Evolutionary conservation across 64 coral and sea anemone species (phyloP), one percentile per base, ranked within the genome.

Genomic region (Trachythela sp.): DNA sequence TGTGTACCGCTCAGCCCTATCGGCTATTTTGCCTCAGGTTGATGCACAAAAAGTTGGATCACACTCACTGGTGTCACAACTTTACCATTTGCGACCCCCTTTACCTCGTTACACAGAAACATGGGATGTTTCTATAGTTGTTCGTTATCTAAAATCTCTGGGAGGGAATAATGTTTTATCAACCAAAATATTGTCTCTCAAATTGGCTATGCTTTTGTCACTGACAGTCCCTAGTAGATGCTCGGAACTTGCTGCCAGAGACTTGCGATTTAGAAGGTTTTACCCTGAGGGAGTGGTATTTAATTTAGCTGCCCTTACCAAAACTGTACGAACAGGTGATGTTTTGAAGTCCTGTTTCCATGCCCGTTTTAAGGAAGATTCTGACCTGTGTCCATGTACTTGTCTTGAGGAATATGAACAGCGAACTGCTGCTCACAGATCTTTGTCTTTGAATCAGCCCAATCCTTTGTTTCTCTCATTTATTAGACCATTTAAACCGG

Each of bases 91-190:
- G 41, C 36, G 70, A 43, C 70, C 68, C 42, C 70, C 87, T 33
- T 37, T 70, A 39, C 87, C 67, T 14, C 60, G 70, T 18, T 89
- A 80, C 39, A 70, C 87, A 38, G 27, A 89, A 14, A 89, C 67
- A 43, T 89, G 87, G 39, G 87, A 89, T 76, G 87, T 89, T 48
- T 77, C 87, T 72, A 70, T 45, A 43, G 86, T 68, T 10, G 41
- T 60, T 3, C 48, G 39, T 14, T 68, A 38, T 67, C 60, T 87
- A 11, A 60, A 42, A 40, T 64, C 34, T 35, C 49, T 60, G 35
- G 50, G 17, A 40, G 14, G 29, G 20, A 17, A 87, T n/a, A n/a
- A n/a, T 87, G 31, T 40, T 60, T 49, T 42, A 42, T 26, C 86
- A 33, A 38, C 39, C 14, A 58, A 60, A 38, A 13, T 40, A 0